Base-by-base conservation (phyloP, 2,113 vertebrate genomes). In the Dascyllus trimaculatus region DNA sequence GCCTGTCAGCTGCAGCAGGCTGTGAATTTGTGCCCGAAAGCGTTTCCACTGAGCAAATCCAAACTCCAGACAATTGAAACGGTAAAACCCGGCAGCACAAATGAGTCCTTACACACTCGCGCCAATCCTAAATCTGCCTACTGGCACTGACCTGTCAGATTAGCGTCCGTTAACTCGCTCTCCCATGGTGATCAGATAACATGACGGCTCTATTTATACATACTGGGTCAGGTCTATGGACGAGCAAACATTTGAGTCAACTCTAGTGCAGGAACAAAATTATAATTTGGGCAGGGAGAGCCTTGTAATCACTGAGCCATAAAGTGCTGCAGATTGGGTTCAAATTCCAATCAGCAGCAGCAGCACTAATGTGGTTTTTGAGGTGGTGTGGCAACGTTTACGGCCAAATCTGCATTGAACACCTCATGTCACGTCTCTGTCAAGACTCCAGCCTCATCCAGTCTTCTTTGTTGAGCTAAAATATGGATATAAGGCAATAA, bases 171-270 rank as follows among this genome's bases (percentile, higher is more conserved):
- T 88, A 92, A 88, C 88, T 66, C 86, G 89, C 86, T 90, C 86
- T 89, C 86, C 78, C 84, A 89, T 92, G 83, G 81, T 85, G 88
- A 90, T 91, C 91, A 93, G 88, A 92, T 93, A 90, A 91, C 93
- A 89, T 90, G 85, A 73, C 5, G 73, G 61, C 81, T 81, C 90
- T 94, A 94, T 94, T 93, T 93, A 90, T 92, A 94, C 75, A 82
- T 73, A 86, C 78, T 81, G 82, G 92, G 89, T 94, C 92, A 94
- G 80, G 64, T 35, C 85, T 82, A 40, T 24, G 81, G 73, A 77
- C 62, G 70, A 48, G 80, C 71, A 80, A 77, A 85, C 80, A 78
- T 78, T 54, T 80, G 21, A 81, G 58, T 51, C 60, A 58, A 71
- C 64, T 22, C 38, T 8, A n/a, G 38, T 17, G 0, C 3, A 25